These are phyloP conservation scores for Axea sp. DNA, from an alignment of 2,888 invertebrate species.

Conservation along the genomic window DNA sequence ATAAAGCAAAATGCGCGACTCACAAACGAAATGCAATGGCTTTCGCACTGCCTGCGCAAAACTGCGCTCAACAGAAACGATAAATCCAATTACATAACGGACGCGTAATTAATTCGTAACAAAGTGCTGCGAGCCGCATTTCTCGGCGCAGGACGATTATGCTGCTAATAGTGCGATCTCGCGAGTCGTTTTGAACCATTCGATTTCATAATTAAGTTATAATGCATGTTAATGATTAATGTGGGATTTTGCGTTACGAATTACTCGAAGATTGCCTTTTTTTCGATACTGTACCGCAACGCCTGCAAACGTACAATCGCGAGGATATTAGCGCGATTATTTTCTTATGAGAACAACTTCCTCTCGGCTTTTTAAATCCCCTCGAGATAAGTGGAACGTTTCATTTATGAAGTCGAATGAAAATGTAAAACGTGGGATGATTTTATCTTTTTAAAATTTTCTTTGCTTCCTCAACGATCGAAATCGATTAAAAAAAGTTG, in stretches of 20 bases:
- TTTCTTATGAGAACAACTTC: slow-evolving; percentile 37
- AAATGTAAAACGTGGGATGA: slow-evolving; percentile 10
- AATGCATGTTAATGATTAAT: slow-evolving; percentile 46
- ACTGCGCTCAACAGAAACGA: slow-evolving; percentile 60
- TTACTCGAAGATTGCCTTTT: slow-evolving; percentile 28
- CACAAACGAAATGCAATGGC: slow-evolving; percentile 28
- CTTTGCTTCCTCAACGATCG: not conserved
- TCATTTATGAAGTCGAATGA: not conserved
- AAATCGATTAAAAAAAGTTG: slow-evolving; percentile 5
- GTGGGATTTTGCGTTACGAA: slow-evolving; percentile 34
- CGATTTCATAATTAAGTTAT: slow-evolving; percentile 61
- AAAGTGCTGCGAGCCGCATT: slow-evolving; percentile 61
- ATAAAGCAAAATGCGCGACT: slow-evolving; percentile 16
- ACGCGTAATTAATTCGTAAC: slow-evolving; percentile 69
- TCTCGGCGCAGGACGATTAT: slow-evolving; percentile 61
- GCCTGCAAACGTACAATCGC: slow-evolving; percentile 29
- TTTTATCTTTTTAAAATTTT: too few species aligned
- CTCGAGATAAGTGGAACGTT: slow-evolving; percentile 6
- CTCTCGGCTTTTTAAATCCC: slow-evolving; percentile 24
- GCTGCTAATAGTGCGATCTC: slow-evolving; percentile 64
- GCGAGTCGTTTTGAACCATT: slow-evolving; percentile 53
- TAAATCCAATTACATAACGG: slow-evolving; percentile 71
- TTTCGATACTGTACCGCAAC: not conserved
- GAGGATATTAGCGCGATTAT: slow-evolving; percentile 24
- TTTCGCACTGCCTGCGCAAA: slow-evolving; percentile 18